A percentile compares a stretch with the other conserved stretches of the same genome.
Evolutionary conservation across 1,140 invertebrate species (phyloP).

Genomic region (Drosophila funebris): DNA sequence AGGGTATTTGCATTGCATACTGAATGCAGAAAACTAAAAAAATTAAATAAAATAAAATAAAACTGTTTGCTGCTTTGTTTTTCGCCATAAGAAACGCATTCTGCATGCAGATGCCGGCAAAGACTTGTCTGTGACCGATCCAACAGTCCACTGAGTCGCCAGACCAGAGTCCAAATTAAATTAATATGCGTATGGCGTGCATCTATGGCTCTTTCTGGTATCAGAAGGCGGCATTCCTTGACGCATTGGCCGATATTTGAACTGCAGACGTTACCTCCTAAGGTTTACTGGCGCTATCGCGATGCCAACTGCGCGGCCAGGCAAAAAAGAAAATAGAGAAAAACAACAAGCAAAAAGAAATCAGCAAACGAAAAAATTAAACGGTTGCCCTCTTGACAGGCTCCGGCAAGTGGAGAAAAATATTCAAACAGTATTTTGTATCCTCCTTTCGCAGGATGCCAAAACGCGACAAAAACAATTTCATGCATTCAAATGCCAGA

Average conservation of each 20-base stretch:
- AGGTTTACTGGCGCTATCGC: constrained; percentile 69
- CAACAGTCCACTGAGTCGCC: constrained; percentile 23
- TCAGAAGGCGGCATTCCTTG: constrained; percentile 50
- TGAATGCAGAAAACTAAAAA: constrained; percentile 51
- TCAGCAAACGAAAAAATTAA: constrained; percentile 47
- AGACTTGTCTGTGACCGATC: constrained; percentile 35
- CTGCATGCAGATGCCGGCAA: constrained; percentile 41
- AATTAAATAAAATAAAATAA: constrained; percentile 18
- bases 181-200: constrained; percentile 66
- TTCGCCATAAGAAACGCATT: constrained; percentile 35
- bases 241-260: constrained; percentile 73
- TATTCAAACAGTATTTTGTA: constrained; percentile 54
- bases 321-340: constrained; percentile 6
- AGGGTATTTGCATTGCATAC: constrained; percentile 8
- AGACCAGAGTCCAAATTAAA: constrained; percentile 47
- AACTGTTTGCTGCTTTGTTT: constrained; percentile 44
- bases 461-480: constrained; percentile 74
- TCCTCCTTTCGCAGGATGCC: constrained; percentile 64
- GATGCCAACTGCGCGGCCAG: constrained; percentile 52
- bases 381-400: constrained; percentile 44
- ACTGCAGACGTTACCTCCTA: constrained; percentile 36
- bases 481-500: constrained; percentile 75
- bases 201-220: constrained; percentile 15
- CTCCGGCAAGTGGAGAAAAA: constrained; percentile 28
- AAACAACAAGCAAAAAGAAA: not conserved